These are phyloP conservation scores for Polypterus senegalus DNA, from an alignment of 2,113 vertebrate species.

Conservation along the genomic window DNA sequence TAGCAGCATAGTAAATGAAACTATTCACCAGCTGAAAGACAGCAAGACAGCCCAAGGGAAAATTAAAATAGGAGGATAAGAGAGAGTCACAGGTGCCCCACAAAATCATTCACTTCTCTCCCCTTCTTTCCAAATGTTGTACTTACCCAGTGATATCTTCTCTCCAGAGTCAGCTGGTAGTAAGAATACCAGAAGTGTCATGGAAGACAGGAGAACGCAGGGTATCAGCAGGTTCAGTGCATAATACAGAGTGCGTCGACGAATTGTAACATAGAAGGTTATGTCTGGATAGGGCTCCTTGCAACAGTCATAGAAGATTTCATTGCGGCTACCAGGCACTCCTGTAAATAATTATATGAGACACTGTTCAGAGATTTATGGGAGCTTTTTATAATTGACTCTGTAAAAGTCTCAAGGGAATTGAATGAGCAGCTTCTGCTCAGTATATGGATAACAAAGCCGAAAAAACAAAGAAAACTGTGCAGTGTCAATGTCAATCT, in stretches of 20 bases:
- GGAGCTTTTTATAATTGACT: too few relatives aligned
- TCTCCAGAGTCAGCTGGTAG: slow-evolving; percentile 65
- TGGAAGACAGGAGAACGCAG: slow-evolving; percentile 54
- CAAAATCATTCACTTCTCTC: background rate
- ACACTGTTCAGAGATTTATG: too few relatives aligned
- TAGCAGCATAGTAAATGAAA: too few relatives aligned
- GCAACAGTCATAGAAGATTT: slow-evolving; percentile 52
- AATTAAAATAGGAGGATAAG: too few relatives aligned
- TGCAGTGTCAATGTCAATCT: too few relatives aligned
- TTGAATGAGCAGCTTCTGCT: too few relatives aligned
- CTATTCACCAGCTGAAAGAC: too few relatives aligned
- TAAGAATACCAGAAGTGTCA: slow-evolving; percentile 58
- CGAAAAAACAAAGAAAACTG: too few relatives aligned
- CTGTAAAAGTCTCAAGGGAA: too few relatives aligned
- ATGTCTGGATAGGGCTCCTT: slow-evolving; percentile 58
- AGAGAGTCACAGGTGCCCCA: too few relatives aligned
- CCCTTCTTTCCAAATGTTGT: slow-evolving; percentile 20
- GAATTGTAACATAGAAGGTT: slow-evolving; percentile 53
- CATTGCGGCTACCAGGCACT: slow-evolving; percentile 46
- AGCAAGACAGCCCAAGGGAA: too few relatives aligned
- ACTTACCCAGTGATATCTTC: slow-evolving; percentile 63
- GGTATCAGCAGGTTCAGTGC: slow-evolving; percentile 60
- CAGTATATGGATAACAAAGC: too few relatives aligned
- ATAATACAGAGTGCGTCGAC: slow-evolving; percentile 55
- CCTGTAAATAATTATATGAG: slow-evolving; percentile 21